A percentile compares a stretch with the other conserved stretches of the same genome.
Evolutionary conservation across 64 coral and sea anemone genomes (phyloP).

Genomic region (Montipora capricornis): DNA sequence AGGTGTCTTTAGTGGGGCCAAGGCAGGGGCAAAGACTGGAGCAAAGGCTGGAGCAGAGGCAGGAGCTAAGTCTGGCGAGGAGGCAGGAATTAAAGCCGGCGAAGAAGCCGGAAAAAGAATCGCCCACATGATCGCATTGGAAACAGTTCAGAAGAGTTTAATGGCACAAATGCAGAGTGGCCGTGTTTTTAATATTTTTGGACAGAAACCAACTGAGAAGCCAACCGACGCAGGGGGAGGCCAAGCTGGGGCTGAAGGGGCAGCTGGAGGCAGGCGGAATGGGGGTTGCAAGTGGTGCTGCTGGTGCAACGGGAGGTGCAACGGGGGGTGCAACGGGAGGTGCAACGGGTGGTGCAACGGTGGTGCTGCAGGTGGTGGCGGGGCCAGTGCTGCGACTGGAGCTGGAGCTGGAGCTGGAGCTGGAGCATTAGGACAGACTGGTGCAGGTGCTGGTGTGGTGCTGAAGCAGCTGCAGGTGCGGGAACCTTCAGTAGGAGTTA

Average conservation of each 20-base stretch:
- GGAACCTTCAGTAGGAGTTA: neutral
- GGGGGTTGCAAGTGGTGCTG: neutral
- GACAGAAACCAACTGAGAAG: slow-evolving; percentile 29
- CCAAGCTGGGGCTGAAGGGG: slow-evolving; percentile 19
- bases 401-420: neutral
- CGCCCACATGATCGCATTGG: slow-evolving; percentile 82
- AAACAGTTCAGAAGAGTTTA: slow-evolving; percentile 81
- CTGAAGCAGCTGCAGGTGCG: neutral
- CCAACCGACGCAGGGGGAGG: slow-evolving; percentile 10
- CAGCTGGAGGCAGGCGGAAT: neutral
- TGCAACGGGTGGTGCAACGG: neutral
- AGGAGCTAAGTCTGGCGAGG: slow-evolving; percentile 82
- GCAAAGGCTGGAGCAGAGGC: slow-evolving; percentile 86
- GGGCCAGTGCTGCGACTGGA: neutral
- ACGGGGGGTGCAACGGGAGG: neutral
- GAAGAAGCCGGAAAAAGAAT: slow-evolving; percentile 81
- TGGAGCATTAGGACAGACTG: neutral
- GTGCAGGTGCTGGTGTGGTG: neutral
- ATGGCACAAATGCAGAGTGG: slow-evolving; percentile 73
- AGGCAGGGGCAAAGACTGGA: slow-evolving; percentile 83
- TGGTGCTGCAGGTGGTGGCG: neutral
- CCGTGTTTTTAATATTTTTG: slow-evolving; percentile 74
- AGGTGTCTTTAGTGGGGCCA: slow-evolving; percentile 69
- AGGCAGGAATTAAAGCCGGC: slow-evolving; percentile 87
- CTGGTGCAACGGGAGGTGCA: neutral